Evolutionary conservation across 2,888 invertebrate species (phyloP), one percentile per base, ranked within the genome.

Genomic region (Caenorhabditis sinica): DNA sequence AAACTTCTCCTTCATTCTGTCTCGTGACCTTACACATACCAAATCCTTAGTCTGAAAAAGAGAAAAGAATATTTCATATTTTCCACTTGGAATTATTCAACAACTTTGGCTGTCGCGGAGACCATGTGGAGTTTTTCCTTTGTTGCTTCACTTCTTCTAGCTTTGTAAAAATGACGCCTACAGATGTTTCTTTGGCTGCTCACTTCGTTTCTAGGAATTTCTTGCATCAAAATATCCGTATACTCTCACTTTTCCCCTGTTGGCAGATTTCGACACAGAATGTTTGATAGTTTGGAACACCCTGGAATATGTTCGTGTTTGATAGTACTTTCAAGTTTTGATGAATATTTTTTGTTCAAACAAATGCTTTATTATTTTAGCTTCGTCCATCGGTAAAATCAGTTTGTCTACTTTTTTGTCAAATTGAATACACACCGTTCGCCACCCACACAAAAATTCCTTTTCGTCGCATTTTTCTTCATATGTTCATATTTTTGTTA

Each of bases 41-140:
- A 63, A 63, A 63, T 43, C 36, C 20, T 25, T 25, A 63, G 63
- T 63, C 43, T 60, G 28, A 40, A 23, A 63, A 40, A 43, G 49
- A 63, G 43, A 43, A 28, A 13, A 28, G 43, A 63, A 63, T 63
- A 63, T 63, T 63, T 25, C 43, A 43, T 43, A 23, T 43, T 45
- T 63, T 45, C 17, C 65, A 30, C 30, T 65, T 25, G 28, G 65
- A 65, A 65, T 65, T 45, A 65, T 65, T 65, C 65, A 45, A 65
- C 43, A 65, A 65, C 45, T 28, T 65, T 17, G 45, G 45, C 45
- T 49, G 5, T n/a, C 33, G 17, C n/a, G 33, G 17, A 20, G 36
- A 40, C 40, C 8, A 30, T 3, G 36, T 23, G 23, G 13, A 9
- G 17, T 15, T 28, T 25, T 25, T 28, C 40, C n/a, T 43, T 25